Conservation (phyloP, 2,113 vertebrate genomes). For the Hymenochirus boettgeri region DNA sequence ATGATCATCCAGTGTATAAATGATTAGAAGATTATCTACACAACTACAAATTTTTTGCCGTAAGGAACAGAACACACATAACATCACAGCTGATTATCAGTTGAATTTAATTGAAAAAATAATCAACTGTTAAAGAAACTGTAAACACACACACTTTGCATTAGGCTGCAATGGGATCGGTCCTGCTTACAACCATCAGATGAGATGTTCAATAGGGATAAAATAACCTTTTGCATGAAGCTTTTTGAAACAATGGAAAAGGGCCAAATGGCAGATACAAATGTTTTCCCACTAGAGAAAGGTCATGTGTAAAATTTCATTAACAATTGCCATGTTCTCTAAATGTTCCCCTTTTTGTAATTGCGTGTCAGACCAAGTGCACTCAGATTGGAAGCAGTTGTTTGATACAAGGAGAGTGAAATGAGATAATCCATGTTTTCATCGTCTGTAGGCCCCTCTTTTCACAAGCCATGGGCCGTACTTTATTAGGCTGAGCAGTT, state of each 20-base stretch:
- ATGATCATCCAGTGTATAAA: too few species aligned
- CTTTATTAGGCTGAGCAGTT: slow-evolving; percentile 96
- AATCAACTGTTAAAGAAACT: too few species aligned
- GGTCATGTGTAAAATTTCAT: slow-evolving; percentile 48
- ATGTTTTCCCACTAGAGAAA: slow-evolving; percentile 44
- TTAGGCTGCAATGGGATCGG: background rate
- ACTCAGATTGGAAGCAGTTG: slow-evolving; percentile 62
- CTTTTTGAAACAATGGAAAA: slow-evolving; percentile 3
- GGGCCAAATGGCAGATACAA: slow-evolving; percentile 34
- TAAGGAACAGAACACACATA: too few species aligned
- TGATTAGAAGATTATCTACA: too few species aligned
- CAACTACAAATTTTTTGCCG: too few species aligned
- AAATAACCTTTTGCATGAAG: slow-evolving; percentile 1
- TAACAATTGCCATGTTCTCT: slow-evolving; percentile 9
- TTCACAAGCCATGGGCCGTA: slow-evolving; percentile 98
- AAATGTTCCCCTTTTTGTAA: slow-evolving; percentile 47
- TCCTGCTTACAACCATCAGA: background rate
- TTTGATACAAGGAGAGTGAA: slow-evolving; percentile 76
- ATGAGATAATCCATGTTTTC: slow-evolving; percentile 91
- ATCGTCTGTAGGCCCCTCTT: slow-evolving; percentile 80
- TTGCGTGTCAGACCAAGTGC: slow-evolving; percentile 76
- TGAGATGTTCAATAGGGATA: background rate
- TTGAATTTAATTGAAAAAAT: too few species aligned
- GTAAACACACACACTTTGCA: background rate
- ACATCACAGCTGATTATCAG: too few species aligned